phyloP scores from a whole-genome alignment of 53 echinoderm and acorn worm genomes.

The Actinopyga echinites region DNA sequence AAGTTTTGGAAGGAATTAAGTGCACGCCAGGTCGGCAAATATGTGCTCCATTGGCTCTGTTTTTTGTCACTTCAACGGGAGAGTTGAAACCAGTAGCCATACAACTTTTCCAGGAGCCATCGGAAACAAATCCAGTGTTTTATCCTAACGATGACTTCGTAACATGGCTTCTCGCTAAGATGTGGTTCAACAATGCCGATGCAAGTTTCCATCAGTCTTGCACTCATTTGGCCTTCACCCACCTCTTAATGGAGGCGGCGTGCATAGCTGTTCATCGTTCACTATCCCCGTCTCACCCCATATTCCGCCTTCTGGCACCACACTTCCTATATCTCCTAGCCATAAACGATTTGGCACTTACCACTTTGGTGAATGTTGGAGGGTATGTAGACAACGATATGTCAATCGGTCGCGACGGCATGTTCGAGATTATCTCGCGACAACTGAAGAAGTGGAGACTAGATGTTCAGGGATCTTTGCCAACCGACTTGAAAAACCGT shows the following conservation, averaged over 20 bases:
- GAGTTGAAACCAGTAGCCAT: constrained; percentile 12
- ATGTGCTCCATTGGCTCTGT: not conserved
- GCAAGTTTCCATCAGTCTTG: constrained; percentile 82
- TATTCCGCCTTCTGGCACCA: constrained; percentile 83
- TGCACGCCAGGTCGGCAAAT: constrained; percentile 39
- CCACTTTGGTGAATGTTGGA: constrained; percentile 38
- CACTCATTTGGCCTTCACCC: constrained; percentile 75
- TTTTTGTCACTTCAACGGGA: not conserved
- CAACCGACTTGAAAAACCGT: constrained; percentile 71
- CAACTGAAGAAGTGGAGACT: constrained; percentile 68
- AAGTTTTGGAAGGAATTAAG: constrained; percentile 50
- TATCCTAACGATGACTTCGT: constrained; percentile 76
- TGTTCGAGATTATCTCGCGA: constrained; percentile 63
- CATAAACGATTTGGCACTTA: constrained; percentile 52
- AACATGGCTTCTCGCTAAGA: constrained; percentile 91
- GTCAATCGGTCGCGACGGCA: constrained; percentile 68
- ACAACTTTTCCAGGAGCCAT: not conserved
- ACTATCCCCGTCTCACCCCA: constrained; percentile 84
- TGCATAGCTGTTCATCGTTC: constrained; percentile 60
- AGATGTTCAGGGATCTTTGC: constrained; percentile 70
- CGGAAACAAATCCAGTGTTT: constrained; percentile 50
- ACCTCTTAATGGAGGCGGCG: constrained; percentile 63
- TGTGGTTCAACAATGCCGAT: constrained; percentile 96
- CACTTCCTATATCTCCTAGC: constrained; percentile 86
- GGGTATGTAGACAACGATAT: constrained; percentile 77